Evolutionary conservation across 2,113 vertebrate genomes (phyloP).

Genomic region (Odontesthes bonariensis): DNA sequence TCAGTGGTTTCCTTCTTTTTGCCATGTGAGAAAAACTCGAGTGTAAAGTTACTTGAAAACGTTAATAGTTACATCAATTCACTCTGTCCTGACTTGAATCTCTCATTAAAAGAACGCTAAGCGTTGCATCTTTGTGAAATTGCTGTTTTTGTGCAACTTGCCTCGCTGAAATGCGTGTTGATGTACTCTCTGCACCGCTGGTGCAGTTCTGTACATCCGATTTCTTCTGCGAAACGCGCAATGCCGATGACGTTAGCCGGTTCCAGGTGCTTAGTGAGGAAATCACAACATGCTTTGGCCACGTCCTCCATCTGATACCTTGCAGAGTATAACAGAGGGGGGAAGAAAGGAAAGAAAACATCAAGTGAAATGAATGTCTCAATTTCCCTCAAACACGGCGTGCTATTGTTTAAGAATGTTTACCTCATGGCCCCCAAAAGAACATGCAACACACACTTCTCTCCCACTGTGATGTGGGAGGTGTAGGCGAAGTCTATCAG

Average conservation of each 20-base stretch:
- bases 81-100: too few species aligned
- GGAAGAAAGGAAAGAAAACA: too few species aligned
- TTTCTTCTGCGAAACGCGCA: conserved; percentile 84
- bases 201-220: conserved; percentile 83
- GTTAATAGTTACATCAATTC: too few species aligned
- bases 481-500: conserved; percentile 89
- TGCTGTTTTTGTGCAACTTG: conserved; percentile 28
- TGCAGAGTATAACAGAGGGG: not conserved
- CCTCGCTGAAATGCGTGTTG: conserved; percentile 88
- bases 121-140: not conserved
- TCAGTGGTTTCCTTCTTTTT: not conserved
- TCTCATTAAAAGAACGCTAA: not conserved
- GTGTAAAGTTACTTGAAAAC: too few species aligned
- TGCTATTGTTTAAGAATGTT: conserved; percentile 13
- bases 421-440: conserved; percentile 85
- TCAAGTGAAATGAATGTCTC: not conserved
- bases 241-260: conserved; percentile 87
- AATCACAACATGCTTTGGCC: conserved; percentile 85
- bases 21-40: not conserved
- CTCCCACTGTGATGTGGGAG: conserved; percentile 84
- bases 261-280: conserved; percentile 84
- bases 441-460: conserved; percentile 84
- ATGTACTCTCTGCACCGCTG: conserved; percentile 81
- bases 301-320: conserved; percentile 87
- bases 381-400: not conserved